Conservation (phyloP, 53 echinoderm and acorn worm genomes). For the Zoroaster sp. region DNA sequence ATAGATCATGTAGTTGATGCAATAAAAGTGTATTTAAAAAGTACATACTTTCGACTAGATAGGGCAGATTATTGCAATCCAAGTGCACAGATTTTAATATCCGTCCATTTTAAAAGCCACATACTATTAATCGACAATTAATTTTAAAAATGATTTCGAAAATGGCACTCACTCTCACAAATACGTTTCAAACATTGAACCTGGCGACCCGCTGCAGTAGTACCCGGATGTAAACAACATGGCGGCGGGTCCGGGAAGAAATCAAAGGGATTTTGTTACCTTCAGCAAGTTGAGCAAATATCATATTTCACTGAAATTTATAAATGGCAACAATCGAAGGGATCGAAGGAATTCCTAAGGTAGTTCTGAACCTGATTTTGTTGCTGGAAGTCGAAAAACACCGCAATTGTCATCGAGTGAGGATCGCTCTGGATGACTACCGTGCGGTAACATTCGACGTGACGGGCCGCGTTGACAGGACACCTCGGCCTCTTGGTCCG, state of each 20-base stretch:
- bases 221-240: slow-evolving; percentile 72
- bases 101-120: no score
- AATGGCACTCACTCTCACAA: neutral
- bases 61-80: no score
- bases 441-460: neutral
- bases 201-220: neutral
- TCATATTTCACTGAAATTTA: neutral
- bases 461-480: neutral
- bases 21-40: no score
- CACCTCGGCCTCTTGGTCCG: neutral
- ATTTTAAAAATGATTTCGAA: neutral
- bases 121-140: no score
- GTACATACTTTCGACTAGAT: no score
- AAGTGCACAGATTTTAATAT: no score
- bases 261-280: neutral
- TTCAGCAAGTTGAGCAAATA: neutral
- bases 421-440: neutral
- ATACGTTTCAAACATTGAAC: neutral
- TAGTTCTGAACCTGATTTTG: slow-evolving; percentile 37
- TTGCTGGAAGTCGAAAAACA: slow-evolving; percentile 15
- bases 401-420: slow-evolving; percentile 51
- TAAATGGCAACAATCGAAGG: slow-evolving; percentile 30
- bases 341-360: neutral
- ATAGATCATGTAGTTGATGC: neutral
- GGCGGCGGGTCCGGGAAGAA: slow-evolving; percentile 1